Evolutionary conservation across 92 coral and sea anemone genomes (phyloP).

Genomic region (Pocillopora grandis): DNA sequence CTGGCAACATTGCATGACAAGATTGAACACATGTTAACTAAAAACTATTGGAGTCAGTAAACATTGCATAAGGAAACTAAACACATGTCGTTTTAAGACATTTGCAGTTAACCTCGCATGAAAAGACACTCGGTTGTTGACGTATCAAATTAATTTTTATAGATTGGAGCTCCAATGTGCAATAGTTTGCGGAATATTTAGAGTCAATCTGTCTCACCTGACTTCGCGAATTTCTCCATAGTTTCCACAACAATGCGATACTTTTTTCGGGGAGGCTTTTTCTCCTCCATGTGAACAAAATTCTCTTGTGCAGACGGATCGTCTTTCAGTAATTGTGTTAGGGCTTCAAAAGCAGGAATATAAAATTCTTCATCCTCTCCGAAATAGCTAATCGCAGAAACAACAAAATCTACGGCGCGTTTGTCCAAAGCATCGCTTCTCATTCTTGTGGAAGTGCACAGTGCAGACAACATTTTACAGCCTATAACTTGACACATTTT

Average conservation of each 20-base stretch:
- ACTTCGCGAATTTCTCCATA: slow-evolving; percentile 50
- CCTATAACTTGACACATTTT: slow-evolving; percentile 63
- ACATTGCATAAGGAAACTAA: no score
- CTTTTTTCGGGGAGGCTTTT: slow-evolving; percentile 33
- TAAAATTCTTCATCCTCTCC: slow-evolving; percentile 76
- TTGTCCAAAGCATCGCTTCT: slow-evolving; percentile 40
- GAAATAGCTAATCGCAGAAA: slow-evolving; percentile 63
- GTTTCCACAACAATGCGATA: slow-evolving; percentile 56
- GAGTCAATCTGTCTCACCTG: slow-evolving; percentile 44
- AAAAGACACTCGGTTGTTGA: no score
- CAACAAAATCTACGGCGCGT: slow-evolving; percentile 50
- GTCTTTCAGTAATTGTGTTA: slow-evolving; percentile 48
- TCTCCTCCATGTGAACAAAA: slow-evolving; percentile 50
- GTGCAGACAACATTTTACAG: slow-evolving; percentile 61
- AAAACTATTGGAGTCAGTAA: no score
- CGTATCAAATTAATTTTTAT: no score
- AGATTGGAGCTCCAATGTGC: no score
- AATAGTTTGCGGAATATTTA: neutral
- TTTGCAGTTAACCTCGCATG: no score
- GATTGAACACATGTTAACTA: no score
- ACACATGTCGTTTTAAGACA: no score
- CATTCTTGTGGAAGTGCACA: slow-evolving; percentile 33
- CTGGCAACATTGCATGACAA: no score
- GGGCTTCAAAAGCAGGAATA: slow-evolving; percentile 62
- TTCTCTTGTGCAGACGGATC: slow-evolving; percentile 40